Evolutionary conservation across 1,140 invertebrate genomes (phyloP), one percentile per base, ranked within the genome.

Genomic region (Cepaea nemoralis): DNA sequence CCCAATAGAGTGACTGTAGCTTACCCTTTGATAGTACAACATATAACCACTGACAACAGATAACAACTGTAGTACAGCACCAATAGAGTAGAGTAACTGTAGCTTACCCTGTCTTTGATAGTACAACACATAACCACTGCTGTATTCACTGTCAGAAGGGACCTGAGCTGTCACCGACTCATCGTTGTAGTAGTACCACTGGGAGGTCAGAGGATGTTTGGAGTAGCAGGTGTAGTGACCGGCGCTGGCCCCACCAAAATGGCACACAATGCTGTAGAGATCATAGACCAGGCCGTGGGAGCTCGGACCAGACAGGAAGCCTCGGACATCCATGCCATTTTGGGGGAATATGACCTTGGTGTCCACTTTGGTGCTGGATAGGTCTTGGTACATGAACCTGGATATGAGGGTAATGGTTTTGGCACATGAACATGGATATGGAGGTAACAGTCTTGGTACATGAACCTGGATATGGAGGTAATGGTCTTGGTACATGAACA

Each of bases 161-260:
- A 90, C 92, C 85, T 93, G 93, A 76, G 92, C 92, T 37, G 92
- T 92, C 10, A 94, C 93, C 12, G 89, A 89, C 81, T 94, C 94
- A 86, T 97, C 96, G 89, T 97, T 96, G 87, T 96, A 97, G 88
- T 95, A 95, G 87, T 94, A 94, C 96, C 96, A 97, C 83, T 94
- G 92, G 27, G 93, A 92, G 45, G 93, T 95, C 66, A 93, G 92
- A 71, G 96, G 96, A 88, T 97, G 94, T 86, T 93, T 94, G 14
- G 94, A 92, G 83, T 94, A 95, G 0, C 94, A 93, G 31, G 94
- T 95, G 85, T 95, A 95, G 88, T 95, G 94, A 1, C 94, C 94
- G 48, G 94, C 93, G 63, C 93, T 94, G 67, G 94, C 93, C 83
- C 90, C 94, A 92, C 94, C 94, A 89, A 93, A 94, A 89, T 95